These are phyloP conservation scores for Megaceryle alcyon DNA, from an alignment of 2,797 vertebrate genomes.

Conservation along the genomic window DNA sequence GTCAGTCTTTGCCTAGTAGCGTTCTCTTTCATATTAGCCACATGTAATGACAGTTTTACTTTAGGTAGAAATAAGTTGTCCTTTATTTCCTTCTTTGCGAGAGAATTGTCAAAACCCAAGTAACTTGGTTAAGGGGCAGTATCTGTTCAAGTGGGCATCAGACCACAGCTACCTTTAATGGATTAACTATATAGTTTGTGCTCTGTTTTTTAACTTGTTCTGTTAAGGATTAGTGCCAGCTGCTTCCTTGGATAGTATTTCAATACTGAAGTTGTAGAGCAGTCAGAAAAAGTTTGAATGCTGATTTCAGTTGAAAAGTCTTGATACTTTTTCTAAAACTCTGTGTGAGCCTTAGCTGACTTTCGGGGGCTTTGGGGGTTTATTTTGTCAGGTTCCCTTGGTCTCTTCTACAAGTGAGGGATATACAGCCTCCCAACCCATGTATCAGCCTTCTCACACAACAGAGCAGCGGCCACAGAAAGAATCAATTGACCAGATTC, in stretches of 20 bases:
- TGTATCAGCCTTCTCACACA: slow-evolving; percentile 90
- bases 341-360: slow-evolving; percentile 25
- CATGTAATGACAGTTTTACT: not conserved
- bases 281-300: not conserved
- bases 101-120: not conserved
- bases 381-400: slow-evolving; percentile 85
- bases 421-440: slow-evolving; percentile 85
- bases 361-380: slow-evolving; percentile 35
- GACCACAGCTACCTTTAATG: not conserved
- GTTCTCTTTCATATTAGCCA: not conserved
- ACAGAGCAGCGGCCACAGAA: slow-evolving; percentile 88
- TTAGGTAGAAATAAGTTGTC: not conserved
- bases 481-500: slow-evolving; percentile 91
- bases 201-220: not conserved
- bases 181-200: not conserved
- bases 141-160: not conserved
- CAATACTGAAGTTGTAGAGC: not conserved
- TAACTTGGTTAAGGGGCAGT: not conserved
- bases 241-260: not conserved
- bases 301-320: not conserved
- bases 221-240: not conserved
- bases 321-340: not conserved
- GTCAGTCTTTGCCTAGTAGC: not conserved
- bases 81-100: not conserved
- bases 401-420: slow-evolving; percentile 88